Evolutionary conservation across 1,140 invertebrate species (phyloP).

Genomic region (Triops cancriformis): DNA sequence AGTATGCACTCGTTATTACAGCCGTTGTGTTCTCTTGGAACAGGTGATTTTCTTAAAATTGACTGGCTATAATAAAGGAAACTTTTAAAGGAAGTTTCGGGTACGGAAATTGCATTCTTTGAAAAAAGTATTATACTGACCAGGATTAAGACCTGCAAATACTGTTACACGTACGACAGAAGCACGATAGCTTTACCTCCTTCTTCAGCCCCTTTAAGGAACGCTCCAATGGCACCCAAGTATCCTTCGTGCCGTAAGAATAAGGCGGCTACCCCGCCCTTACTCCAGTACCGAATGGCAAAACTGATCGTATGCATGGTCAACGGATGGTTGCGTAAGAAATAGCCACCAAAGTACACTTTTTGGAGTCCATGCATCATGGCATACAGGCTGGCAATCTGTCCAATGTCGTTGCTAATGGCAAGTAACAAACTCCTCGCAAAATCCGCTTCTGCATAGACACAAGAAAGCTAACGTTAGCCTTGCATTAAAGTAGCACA

Average conservation of each 20-base stretch:
- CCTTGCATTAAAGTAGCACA: too few species aligned
- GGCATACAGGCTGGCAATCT: slow-evolving; percentile 62
- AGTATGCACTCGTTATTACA: neutral
- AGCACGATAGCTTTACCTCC: slow-evolving; percentile 37
- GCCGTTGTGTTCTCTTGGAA: neutral
- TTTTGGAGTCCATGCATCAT: slow-evolving; percentile 54
- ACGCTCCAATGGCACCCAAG: slow-evolving; percentile 66
- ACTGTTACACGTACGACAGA: neutral
- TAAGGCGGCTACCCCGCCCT: slow-evolving; percentile 58
- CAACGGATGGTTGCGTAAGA: slow-evolving; percentile 62
- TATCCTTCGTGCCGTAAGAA: slow-evolving; percentile 71
- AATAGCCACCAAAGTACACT: slow-evolving; percentile 66
- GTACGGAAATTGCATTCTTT: too few species aligned
- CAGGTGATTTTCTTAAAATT: neutral
- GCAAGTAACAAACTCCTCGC: slow-evolving; percentile 61
- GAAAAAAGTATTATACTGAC: neutral
- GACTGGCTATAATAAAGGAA: too few species aligned
- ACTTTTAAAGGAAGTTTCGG: too few species aligned
- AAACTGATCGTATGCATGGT: slow-evolving; percentile 67
- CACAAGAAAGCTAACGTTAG: slow-evolving; percentile 9
- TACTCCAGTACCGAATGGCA: slow-evolving; percentile 67
- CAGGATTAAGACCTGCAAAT: too few species aligned
- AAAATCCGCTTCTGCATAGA: slow-evolving; percentile 51
- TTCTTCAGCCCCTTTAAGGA: slow-evolving; percentile 59
- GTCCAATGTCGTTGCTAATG: slow-evolving; percentile 70